These are phyloP conservation scores for Carlito syrichta DNA, from an alignment of 2,113 vertebrate species.

Conservation along the genomic window DNA sequence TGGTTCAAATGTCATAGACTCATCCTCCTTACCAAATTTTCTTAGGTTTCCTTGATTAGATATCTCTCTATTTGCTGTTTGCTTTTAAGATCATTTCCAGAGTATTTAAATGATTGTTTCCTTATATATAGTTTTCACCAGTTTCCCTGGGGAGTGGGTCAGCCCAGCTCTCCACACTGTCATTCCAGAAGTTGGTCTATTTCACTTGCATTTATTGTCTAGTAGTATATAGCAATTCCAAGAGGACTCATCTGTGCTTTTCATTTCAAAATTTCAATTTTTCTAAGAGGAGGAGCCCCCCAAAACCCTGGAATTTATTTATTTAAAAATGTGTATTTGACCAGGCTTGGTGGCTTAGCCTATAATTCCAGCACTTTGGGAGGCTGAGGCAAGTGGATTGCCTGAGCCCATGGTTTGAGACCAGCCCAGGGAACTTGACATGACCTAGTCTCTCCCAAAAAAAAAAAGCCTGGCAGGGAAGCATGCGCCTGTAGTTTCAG, in stretches of 20 bases:
- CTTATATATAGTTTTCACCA: background rate
- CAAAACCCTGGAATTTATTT: too few relatives aligned
- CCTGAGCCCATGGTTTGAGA: too few relatives aligned
- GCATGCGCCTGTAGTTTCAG: too few relatives aligned
- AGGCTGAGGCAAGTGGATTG: too few relatives aligned
- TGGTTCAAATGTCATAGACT: background rate
- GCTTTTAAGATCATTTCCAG: background rate
- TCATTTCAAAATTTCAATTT: background rate
- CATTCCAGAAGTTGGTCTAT: background rate
- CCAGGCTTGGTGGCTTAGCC: too few relatives aligned
- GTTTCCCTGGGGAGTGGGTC: background rate
- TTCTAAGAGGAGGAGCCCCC: too few relatives aligned
- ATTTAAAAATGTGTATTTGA: too few relatives aligned
- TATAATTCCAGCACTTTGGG: too few relatives aligned
- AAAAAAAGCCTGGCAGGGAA: too few relatives aligned
- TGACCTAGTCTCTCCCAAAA: too few relatives aligned
- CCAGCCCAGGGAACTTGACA: too few relatives aligned
- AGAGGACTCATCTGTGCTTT: background rate
- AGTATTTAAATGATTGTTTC: background rate
- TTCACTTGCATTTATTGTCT: background rate
- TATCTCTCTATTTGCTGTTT: background rate
- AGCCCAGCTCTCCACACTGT: background rate
- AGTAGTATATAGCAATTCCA: background rate
- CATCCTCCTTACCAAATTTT: background rate
- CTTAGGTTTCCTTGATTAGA: background rate